Evolutionary conservation across 2,888 invertebrate species (phyloP).

Genomic region (Agrochola litura): DNA sequence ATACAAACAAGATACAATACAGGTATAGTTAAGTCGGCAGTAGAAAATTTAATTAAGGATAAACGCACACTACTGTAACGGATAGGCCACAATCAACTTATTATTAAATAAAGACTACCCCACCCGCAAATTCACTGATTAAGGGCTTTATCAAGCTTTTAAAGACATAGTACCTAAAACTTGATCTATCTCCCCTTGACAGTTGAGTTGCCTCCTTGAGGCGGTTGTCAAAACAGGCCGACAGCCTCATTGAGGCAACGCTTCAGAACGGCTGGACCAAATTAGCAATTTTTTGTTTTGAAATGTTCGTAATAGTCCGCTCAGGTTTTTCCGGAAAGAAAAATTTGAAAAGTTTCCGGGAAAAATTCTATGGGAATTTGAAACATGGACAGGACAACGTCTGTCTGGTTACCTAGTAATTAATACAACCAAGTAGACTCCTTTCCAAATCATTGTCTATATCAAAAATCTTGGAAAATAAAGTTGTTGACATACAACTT

Average conservation of each 20-base stretch:
- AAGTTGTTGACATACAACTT: not conserved
- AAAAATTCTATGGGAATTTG: too few species aligned
- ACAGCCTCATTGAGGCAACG: not conserved
- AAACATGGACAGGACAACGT: not conserved
- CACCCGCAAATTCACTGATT: not conserved
- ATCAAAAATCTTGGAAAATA: not conserved
- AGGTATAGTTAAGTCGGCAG: conserved; percentile 7
- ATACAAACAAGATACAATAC: conserved; percentile 29
- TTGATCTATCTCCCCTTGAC: not conserved
- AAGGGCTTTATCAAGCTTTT: not conserved
- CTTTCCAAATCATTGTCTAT: not conserved
- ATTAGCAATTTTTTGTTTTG: too few species aligned
- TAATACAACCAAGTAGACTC: not conserved
- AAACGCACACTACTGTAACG: conserved; percentile 38
- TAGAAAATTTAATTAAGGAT: conserved; percentile 15
- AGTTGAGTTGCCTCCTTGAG: too few species aligned
- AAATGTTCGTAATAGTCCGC: too few species aligned
- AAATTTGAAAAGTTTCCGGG: too few species aligned
- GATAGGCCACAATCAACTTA: not conserved
- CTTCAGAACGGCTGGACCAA: not conserved
- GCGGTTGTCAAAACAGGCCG: too few species aligned
- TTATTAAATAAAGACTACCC: not conserved
- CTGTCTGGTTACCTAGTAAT: not conserved
- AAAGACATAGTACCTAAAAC: not conserved
- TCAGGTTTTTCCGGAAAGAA: too few species aligned